Evolutionary conservation across 1,140 invertebrate species (phyloP), one percentile per base, ranked within the genome.

Genomic region (Drosophila lacteicornis): DNA sequence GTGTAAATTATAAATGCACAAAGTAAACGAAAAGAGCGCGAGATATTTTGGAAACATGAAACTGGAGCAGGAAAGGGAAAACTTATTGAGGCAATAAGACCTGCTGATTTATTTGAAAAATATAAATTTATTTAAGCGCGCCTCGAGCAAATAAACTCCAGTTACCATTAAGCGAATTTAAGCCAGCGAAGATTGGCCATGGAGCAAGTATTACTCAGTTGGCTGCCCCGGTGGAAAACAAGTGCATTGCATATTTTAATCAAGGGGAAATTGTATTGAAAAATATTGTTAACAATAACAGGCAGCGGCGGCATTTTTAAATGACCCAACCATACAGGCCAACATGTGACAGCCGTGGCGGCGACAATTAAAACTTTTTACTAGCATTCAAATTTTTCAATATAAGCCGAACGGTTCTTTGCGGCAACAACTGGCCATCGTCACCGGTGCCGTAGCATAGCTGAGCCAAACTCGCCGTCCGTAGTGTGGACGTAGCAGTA

Each of bases 331-430:
- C 74, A 62, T 60, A 30, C 58, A 66, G 77, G 74, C 56, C 78
- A 75, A 87, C 77, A 78, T 79, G 68, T 78, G 68, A 75, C 71
- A 49, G 40, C 55, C 45, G 42, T 61, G 45, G 60, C 79, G 79
- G 77, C 84, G 85, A 87, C 84, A 87, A 87, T 87, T 87, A 87
- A 87, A 87, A 84, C 80, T 87, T 87, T 87, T 87, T 84, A 88
- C 84, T 87, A 87, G 84, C 84, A 88, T 88, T 87, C 84, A 87
- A 88, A 87, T 88, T 87, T 87, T 87, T 87, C 84, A 87, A 87
- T 87, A 87, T 87, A 87, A 78, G 70, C 60, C 80, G 80, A 80
- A 78, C 60, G 82, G 65, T 45, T 65, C 62, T 88, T 49, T 38
- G 69, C 73, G 59, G 56, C 81, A 61, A 83, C 27, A 36, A 56